phyloP scores from a whole-genome alignment of 2,113 vertebrate genomes.

The Elephantulus edwardii region DNA sequence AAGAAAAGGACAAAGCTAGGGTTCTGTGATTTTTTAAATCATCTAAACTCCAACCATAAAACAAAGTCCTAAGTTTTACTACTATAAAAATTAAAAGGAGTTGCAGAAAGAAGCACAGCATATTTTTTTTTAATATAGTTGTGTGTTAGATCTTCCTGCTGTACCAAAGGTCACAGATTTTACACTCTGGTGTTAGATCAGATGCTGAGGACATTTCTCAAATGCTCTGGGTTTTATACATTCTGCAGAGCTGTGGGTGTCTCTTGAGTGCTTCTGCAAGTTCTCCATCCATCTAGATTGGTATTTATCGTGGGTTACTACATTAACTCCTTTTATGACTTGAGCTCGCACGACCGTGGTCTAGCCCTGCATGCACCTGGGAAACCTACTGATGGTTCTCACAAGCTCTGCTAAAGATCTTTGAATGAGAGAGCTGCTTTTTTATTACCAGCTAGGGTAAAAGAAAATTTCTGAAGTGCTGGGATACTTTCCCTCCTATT shows the following conservation, averaged over 20 bases:
- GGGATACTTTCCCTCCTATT: background rate
- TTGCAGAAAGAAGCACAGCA: background rate
- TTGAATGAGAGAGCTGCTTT: background rate
- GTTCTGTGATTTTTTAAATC: background rate
- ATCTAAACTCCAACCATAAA: background rate
- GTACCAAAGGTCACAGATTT: conserved; percentile 65
- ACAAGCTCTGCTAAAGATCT: background rate
- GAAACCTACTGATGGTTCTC: background rate
- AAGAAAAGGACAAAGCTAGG: background rate
- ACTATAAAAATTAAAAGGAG: background rate
- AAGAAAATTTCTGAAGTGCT: background rate
- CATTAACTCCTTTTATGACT: conserved; percentile 61
- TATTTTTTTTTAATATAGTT: background rate
- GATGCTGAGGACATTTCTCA: conserved; percentile 18
- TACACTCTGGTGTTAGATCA: conserved; percentile 27
- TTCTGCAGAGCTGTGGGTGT: background rate
- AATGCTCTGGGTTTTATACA: conserved; percentile 47
- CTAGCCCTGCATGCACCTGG: rapidly evolving
- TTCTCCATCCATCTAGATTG: background rate
- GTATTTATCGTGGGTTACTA: conserved; percentile 42
- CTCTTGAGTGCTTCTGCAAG: background rate
- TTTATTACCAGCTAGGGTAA: background rate
- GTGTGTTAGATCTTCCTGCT: conserved; percentile 16
- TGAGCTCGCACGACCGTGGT: background rate
- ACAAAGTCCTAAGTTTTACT: background rate